Evolutionary conservation across 2,113 vertebrate genomes (phyloP).

Genomic region (Antechinus flavipes): DNA sequence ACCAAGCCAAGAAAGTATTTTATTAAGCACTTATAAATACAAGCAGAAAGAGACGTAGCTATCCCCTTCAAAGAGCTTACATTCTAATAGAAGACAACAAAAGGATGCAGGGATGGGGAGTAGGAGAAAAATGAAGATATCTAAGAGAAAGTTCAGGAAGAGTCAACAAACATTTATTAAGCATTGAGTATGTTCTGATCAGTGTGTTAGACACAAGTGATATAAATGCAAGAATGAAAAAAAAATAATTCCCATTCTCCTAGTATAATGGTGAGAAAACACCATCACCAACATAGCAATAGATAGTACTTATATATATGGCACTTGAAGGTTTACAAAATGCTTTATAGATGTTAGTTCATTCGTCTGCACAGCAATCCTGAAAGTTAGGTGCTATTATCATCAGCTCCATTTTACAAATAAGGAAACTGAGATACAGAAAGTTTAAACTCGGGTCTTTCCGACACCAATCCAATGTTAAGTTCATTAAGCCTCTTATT

Average conservation of each 20-base stretch:
- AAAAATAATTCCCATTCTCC: not conserved
- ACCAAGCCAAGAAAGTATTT: not conserved
- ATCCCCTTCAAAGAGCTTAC: not conserved
- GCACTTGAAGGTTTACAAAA: not conserved
- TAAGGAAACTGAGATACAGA: not conserved
- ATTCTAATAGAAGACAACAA: not conserved
- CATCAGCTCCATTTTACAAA: not conserved
- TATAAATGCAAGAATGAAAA: not conserved
- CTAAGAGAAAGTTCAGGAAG: not conserved
- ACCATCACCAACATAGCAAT: not conserved
- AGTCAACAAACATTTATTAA: not conserved
- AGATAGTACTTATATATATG: not conserved
- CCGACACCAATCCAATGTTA: not conserved
- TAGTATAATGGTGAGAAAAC: not conserved
- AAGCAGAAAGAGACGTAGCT: not conserved
- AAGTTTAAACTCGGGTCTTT: not conserved
- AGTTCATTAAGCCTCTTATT: not conserved
- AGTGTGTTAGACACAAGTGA: not conserved
- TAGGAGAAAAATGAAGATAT: not conserved
- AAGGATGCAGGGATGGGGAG: not conserved
- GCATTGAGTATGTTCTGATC: not conserved
- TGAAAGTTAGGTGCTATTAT: not conserved
- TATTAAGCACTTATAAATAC: not conserved
- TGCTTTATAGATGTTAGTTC: not conserved
- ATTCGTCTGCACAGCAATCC: not conserved